Base-by-base conservation (phyloP, 1,140 invertebrate species). In the Sarcophaga peregrina region DNA sequence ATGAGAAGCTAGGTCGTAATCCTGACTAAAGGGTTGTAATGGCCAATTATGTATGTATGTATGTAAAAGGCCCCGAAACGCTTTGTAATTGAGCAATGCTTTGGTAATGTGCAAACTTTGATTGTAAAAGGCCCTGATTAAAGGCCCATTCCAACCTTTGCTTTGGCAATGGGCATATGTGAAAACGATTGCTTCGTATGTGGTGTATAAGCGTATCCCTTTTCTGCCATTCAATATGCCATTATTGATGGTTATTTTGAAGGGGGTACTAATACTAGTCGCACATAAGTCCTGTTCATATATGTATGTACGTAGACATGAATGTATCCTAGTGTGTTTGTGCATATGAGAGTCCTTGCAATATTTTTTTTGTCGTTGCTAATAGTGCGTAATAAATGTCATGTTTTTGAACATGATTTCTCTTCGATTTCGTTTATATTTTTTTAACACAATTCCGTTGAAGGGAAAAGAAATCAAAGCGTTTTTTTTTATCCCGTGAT, bases 311-410 rank as follows among this genome's bases (percentile, higher is more conserved):
- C n/a, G 15, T 13, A n/a, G 1, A 58, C 25, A 37, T n/a, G 52
- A 58, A 5, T 58, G 52, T 58, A 58, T 58, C n/a, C n/a, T 58
- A 15, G 52, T 11, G 13, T 58, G 11, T 58, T 58, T n/a, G 25
- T 37, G 1, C 25, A 37, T 37, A 37, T 37, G 25, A 37, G 25
- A 37, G 25, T 37, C n/a, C 54, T 58, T 58, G 54, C 13, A n/a
- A 58, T n/a, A 58, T 25, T 68, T 68, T 20, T 0, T n/a, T 10
- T 68, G 62, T 68, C 62, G n/a, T 68, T 68, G 17, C 62, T 68
- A 68, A 68, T 68, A 68, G 62, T 68, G 62, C 62, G 62, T 68
- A 68, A 68, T 68, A 68, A 68, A 68, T 68, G 62, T 68, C 62
- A 68, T 68, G 62, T 68, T 25, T 37, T 68, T 68, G 15, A 68